phyloP scores from a whole-genome alignment of 2,888 invertebrate species.

The Pogonocherus hispidulus region DNA sequence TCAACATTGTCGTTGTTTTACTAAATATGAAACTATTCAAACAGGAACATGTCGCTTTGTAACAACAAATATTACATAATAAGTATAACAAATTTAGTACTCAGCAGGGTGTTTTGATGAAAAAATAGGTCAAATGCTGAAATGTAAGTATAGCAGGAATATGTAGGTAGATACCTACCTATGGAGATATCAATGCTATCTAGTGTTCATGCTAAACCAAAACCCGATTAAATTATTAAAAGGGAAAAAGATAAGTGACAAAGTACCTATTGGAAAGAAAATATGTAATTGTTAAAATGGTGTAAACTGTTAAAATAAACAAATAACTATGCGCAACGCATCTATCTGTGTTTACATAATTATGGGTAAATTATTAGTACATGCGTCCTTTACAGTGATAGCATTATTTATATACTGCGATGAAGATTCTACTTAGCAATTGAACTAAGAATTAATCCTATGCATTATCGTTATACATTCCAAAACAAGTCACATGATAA shows the following conservation, averaged over 20 bases:
- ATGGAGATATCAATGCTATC: too few relatives aligned
- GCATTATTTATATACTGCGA: neutral
- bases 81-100: too few relatives aligned
- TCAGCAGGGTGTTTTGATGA: too few relatives aligned
- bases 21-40: too few relatives aligned
- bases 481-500: conserved; percentile 36
- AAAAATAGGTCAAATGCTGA: too few relatives aligned
- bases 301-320: neutral
- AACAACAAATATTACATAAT: too few relatives aligned
- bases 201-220: too few relatives aligned
- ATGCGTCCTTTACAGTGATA: neutral
- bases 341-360: conserved; percentile 3
- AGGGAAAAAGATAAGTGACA: neutral
- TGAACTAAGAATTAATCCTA: conserved; percentile 32
- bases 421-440: conserved; percentile 26
- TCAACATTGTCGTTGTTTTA: too few relatives aligned
- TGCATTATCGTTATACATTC: conserved; percentile 33
- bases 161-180: too few relatives aligned
- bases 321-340: neutral
- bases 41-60: too few relatives aligned
- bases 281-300: neutral
- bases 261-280: neutral
- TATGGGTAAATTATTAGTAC: neutral
- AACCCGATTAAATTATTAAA: too few relatives aligned
- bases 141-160: too few relatives aligned